These are phyloP conservation scores for Drosophila murphyi DNA, from an alignment of 1,140 invertebrate genomes.

Conservation along the genomic window DNA sequence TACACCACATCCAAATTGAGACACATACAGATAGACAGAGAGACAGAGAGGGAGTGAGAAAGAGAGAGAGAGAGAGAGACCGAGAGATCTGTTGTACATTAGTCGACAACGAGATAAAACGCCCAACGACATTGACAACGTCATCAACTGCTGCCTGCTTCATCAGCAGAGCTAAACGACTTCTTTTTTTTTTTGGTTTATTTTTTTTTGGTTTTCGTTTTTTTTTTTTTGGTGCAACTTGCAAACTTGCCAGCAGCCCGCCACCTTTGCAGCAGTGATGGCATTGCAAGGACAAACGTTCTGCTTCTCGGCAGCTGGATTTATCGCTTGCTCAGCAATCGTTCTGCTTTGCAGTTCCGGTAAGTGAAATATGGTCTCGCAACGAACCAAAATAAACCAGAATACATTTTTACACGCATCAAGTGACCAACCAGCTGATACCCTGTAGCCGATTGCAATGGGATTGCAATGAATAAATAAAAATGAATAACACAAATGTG, in stretches of 20 bases:
- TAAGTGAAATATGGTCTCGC: slow-evolving; percentile 81
- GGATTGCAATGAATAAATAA: neutral
- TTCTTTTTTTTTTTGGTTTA: neutral
- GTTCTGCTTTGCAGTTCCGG: slow-evolving; percentile 84
- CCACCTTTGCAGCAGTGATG: slow-evolving; percentile 38
- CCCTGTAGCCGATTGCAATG: slow-evolving; percentile 1
- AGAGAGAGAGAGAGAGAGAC: neutral
- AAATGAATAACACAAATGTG: neutral
- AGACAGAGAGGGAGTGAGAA: neutral
- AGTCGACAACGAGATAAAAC: slow-evolving; percentile 19
- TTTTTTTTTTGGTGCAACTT: too few relatives aligned
- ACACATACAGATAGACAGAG: neutral
- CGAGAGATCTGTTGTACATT: slow-evolving; percentile 17
- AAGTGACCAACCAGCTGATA: neutral
- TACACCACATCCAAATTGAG: neutral
- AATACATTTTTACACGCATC: slow-evolving; percentile 8
- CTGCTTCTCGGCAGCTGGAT: slow-evolving; percentile 74
- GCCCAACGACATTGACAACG: slow-evolving; percentile 36
- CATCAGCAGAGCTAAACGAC: slow-evolving; percentile 10
- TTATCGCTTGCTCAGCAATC: slow-evolving; percentile 84
- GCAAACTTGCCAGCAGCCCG: too few relatives aligned
- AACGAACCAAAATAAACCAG: slow-evolving; percentile 31
- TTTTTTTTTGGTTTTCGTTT: neutral
- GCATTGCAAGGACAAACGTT: slow-evolving; percentile 71
- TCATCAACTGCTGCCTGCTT: slow-evolving; percentile 34